Evolutionary conservation across 2,888 invertebrate species (phyloP).

Genomic region (Cephus pygmeus): DNA sequence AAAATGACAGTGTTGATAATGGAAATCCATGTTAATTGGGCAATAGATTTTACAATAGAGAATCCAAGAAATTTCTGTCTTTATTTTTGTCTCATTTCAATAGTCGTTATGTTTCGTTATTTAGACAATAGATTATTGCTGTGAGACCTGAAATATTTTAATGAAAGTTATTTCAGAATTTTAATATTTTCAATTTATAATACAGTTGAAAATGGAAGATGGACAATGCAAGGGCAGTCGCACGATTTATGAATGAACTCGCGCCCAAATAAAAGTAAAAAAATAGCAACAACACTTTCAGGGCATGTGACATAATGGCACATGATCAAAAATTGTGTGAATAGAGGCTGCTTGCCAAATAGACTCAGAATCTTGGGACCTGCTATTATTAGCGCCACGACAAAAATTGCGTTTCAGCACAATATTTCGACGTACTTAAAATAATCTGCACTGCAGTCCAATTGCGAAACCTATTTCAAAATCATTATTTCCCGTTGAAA

Average conservation of each 20-base stretch:
- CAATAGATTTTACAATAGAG: not conserved
- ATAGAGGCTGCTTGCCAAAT: conserved; percentile 35
- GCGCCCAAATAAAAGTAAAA: not conserved
- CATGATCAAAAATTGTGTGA: conserved; percentile 30
- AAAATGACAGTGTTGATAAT: not conserved
- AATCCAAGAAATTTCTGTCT: too few species aligned
- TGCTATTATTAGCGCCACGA: conserved; percentile 11
- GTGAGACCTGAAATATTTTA: not conserved
- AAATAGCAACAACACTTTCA: not conserved
- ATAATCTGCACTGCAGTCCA: not conserved
- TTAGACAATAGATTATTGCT: not conserved
- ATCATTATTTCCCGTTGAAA: conserved; percentile 12
- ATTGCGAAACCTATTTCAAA: not conserved
- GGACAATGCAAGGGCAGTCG: not conserved
- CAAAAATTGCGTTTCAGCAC: conserved; percentile 21
- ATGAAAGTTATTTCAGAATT: not conserved
- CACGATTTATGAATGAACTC: not conserved
- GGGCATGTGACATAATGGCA: conserved; percentile 33
- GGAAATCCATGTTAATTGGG: not conserved
- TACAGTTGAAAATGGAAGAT: not conserved
- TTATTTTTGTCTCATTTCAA: not conserved
- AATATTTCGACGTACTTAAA: not conserved
- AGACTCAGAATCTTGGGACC: conserved; percentile 17
- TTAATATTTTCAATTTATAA: not conserved
- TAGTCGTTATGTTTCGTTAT: not conserved